Percentiles rank a stretch among this genome's conserved stretches.
These are phyloP conservation scores for Entomyzon cyanotis DNA, from an alignment of 2,113 vertebrate genomes.

Conservation along the genomic window DNA sequence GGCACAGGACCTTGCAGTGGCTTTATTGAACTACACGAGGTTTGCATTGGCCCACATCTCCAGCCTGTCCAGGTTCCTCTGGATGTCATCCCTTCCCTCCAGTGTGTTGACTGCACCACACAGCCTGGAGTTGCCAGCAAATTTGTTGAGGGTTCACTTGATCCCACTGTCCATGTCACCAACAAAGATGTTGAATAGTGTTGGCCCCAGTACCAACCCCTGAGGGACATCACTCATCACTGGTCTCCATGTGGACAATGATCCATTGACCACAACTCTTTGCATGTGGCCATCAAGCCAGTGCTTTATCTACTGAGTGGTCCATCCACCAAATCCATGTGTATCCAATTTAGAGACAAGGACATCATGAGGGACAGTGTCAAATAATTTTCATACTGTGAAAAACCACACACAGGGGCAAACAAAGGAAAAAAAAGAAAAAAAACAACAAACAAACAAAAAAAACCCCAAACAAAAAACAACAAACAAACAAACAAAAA, in stretches of 20 bases:
- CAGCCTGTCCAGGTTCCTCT: not conserved
- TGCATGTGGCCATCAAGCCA: not conserved
- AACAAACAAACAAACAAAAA: too few relatives aligned
- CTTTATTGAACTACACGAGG: not conserved
- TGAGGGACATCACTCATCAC: not conserved
- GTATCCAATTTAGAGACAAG: not conserved
- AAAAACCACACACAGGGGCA: not conserved
- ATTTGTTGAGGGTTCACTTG: accelerated
- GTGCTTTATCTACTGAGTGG: not conserved
- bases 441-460: too few relatives aligned
- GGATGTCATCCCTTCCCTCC: not conserved
- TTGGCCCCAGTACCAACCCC: not conserved
- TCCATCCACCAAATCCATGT: not conserved
- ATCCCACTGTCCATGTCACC: not conserved
- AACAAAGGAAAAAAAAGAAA: not conserved
- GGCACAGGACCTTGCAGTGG: not conserved
- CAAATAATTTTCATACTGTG: not conserved
- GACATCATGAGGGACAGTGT: not conserved
- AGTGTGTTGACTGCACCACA: not conserved
- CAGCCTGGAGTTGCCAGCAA: not conserved
- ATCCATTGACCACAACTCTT: not conserved
- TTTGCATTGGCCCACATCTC: not conserved
- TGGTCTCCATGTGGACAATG: not conserved
- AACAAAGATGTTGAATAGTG: not conserved
- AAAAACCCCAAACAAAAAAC: too few relatives aligned